Base-by-base conservation (phyloP, 2,888 invertebrate genomes). In the Xanthia icteritia region DNA sequence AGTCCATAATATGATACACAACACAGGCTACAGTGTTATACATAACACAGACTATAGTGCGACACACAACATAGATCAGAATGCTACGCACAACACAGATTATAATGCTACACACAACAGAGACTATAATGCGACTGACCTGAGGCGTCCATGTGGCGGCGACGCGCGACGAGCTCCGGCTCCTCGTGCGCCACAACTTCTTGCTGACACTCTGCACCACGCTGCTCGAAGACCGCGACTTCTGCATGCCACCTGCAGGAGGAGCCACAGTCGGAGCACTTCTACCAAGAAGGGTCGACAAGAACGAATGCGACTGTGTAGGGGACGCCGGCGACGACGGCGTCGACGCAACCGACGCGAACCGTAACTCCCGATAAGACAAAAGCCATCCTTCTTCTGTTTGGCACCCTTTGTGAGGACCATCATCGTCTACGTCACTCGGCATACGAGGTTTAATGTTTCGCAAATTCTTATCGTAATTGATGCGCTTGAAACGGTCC, bases 161-260 rank as follows among this genome's bases (percentile, higher is more conserved):
- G 86, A 95, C 96, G 89, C 98, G 97, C 87, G 98, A 98, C 88
- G 98, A 98, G 92, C 98, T 98, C 92, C 99, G 98, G 88, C 98
- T 98, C 91, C 99, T 97, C 88, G 98, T 98, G 92, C 98, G 97
- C 98, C 98, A 99, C 92, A 99, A 98, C 94, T 98, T 98, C 96
- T 98, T 98, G 92, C 98, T 97, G 89, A 98, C 98, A 93, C 98
- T 97, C 93, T 98, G 98, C 93, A 98, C 98, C 93, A 98, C 98
- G 96, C 98, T 98, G 92, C 98, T 98, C 88, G 98, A 98, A 48
- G 98, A 98, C 94, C 98, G 98, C 91, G 98, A 98, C 97, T 98
- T 99, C 97, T 98, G 98, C 98, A 98, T 98, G 94, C 97, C 97
- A 96, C 97, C 97, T 96, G 97, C 94, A 91, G 97, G 94, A 82